phyloP scores from a whole-genome alignment of 2,113 vertebrate species.

The Cepphus grylle region DNA sequence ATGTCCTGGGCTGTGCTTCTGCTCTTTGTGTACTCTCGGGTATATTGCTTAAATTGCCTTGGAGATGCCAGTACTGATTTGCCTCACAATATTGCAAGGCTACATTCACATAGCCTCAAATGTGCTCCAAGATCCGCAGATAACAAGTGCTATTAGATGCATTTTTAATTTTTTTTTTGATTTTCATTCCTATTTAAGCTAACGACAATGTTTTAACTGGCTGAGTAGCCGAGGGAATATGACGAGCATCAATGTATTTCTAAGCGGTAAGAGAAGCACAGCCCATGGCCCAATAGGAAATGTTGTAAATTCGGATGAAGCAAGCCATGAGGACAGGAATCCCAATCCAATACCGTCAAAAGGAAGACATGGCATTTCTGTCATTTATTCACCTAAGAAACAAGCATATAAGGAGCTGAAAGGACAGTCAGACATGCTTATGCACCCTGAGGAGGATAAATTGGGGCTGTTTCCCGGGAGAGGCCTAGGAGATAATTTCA shows the following conservation, averaged over 20 bases:
- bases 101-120: not conserved
- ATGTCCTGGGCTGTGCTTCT: not conserved
- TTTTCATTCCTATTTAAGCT: not conserved
- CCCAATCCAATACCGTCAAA: not conserved
- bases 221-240: not conserved
- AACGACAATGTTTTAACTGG: not conserved
- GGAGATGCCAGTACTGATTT: not conserved
- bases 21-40: not conserved
- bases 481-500: not conserved
- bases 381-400: not conserved
- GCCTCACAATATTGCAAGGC: not conserved
- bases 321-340: not conserved
- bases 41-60: not conserved
- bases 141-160: not conserved
- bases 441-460: not conserved
- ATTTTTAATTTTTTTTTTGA: not conserved
- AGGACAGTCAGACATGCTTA: not conserved
- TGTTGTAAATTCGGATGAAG: not conserved
- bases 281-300: not conserved
- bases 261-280: not conserved
- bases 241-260: not conserved
- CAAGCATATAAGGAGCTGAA: not conserved
- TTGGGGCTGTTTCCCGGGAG: not conserved
- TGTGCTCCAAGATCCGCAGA: not conserved
- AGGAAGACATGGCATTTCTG: not conserved